A percentile compares a stretch with the other conserved stretches of the same genome.
Evolutionary conservation across 2,113 vertebrate species (phyloP).

Genomic region (Dissostichus mawsoni): DNA sequence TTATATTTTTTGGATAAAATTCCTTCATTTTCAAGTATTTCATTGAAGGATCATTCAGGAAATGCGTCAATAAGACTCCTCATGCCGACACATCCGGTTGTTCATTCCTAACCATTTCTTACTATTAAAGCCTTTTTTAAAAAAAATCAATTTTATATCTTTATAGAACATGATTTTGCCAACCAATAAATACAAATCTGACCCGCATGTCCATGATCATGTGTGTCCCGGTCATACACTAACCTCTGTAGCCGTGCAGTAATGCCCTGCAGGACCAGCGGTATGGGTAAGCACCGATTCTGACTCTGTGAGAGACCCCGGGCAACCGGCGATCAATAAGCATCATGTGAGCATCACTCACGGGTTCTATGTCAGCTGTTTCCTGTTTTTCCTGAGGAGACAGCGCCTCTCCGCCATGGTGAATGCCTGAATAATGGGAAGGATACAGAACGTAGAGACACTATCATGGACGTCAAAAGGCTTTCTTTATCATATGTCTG

Average conservation of each 20-base stretch:
- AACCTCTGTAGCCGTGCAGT: slow-evolving; percentile 51
- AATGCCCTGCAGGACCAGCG: slow-evolving; percentile 62
- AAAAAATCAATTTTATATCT: background rate
- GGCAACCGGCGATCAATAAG: slow-evolving; percentile 74
- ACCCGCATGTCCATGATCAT: slow-evolving; percentile 45
- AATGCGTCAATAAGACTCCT: slow-evolving; percentile 20
- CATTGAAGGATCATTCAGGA: slow-evolving; percentile 37
- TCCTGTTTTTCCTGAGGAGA: slow-evolving; percentile 74
- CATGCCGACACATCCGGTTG: slow-evolving; percentile 5
- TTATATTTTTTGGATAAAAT: background rate
- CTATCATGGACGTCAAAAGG: slow-evolving; percentile 35
- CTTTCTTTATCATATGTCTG: slow-evolving; percentile 42
- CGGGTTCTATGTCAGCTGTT: slow-evolving; percentile 76
- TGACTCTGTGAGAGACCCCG: slow-evolving; percentile 52
- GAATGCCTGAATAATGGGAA: slow-evolving; percentile 42
- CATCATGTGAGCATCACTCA: slow-evolving; percentile 77
- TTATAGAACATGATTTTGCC: slow-evolving; percentile 1
- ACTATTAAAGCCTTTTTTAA: background rate
- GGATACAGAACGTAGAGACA: slow-evolving; percentile 32
- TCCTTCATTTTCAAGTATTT: slow-evolving; percentile 27
- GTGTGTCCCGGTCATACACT: slow-evolving; percentile 56
- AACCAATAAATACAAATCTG: background rate
- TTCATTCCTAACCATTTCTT: background rate
- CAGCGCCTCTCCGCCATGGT: slow-evolving; percentile 29
- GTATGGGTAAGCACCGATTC: slow-evolving; percentile 59